Evolutionary conservation across 1,140 invertebrate species (phyloP), one percentile per base, ranked within the genome.

Genomic region (Drosophila arawakana): DNA sequence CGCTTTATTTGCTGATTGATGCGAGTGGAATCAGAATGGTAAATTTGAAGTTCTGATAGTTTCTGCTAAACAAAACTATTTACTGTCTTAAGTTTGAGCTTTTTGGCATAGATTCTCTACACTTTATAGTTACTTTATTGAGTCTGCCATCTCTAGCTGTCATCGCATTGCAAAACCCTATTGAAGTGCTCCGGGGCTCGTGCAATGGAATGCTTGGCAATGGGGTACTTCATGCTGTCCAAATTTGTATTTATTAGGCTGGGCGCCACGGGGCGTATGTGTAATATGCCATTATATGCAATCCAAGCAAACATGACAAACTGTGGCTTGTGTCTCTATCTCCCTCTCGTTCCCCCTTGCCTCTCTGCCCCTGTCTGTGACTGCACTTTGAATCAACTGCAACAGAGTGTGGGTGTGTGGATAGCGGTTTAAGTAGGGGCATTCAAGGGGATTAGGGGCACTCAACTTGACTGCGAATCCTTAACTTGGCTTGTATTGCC

Each of bases 241-340:
- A 86, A 88, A 86, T 88, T 88, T 83, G 83, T 86, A 86, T 86
- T 86, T 86, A 86, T 86, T 88, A 88, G 83, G 80, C 83, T 73
- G 70, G 52, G 78, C 84, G 78, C 84, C 80, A 89, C 72, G 66
- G 84, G 84, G 84, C 84, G 84, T 89, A 89, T 89, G 84, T 84
- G 84, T 89, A 88, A 88, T 86, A 86, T 86, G 83, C 83, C 77
- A 86, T 88, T 86, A 86, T 75, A 78, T 72, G 83, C 83, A 86
- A 83, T 80, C 84, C 83, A 78, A 55, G 66, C 78, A 18, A 50
- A 47, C 80, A 80, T 88, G 80, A 83, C 76, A 73, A 80, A 72
- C 52, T 50, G 58, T 46, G 15, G 54, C 43, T 52, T 43, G 67
- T 61, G 57, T 59, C 61, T 66, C 55, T 43, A 34, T 39, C 50